Evolutionary conservation across 1,140 invertebrate genomes (phyloP).

Genomic region (Drosophila repletoides): DNA sequence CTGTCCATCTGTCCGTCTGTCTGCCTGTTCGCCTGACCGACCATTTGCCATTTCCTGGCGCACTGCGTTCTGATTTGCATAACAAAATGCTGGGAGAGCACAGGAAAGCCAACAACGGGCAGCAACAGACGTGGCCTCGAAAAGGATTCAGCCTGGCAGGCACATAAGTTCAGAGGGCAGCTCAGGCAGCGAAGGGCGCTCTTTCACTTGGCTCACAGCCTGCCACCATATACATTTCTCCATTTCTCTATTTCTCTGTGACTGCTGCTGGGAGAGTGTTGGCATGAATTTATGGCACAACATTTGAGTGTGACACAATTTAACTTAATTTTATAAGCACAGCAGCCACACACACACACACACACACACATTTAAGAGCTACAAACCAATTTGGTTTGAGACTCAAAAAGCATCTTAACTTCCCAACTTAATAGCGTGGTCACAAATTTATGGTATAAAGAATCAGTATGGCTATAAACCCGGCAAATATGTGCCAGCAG

Average conservation of each 20-base stretch:
- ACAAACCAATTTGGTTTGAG: conserved; percentile 11
- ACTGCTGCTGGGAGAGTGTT: conserved; percentile 58
- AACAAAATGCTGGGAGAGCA: conserved; percentile 72
- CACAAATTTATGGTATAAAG: no score
- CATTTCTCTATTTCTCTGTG: no score
- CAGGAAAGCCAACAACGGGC: background rate
- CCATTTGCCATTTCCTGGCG: conserved; percentile 74
- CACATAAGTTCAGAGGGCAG: conserved; percentile 53
- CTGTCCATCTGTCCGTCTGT: background rate
- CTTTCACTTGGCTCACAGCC: no score
- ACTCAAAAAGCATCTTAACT: no score
- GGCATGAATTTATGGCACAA: conserved; percentile 72
- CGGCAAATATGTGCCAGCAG: no score
- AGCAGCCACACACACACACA: conserved; percentile 35
- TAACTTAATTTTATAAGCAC: conserved; percentile 65
- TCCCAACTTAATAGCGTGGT: no score
- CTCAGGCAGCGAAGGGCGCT: no score
- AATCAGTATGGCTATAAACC: no score
- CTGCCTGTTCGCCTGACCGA: conserved; percentile 18
- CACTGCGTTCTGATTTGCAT: conserved; percentile 79
- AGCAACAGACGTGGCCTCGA: conserved; percentile 13
- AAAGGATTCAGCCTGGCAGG: conserved; percentile 46
- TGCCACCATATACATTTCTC: no score
- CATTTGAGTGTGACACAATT: conserved; percentile 80
- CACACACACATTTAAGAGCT: background rate